phyloP scores from a whole-genome alignment of 2,113 vertebrate genomes.

The Camarhynchus parvulus region DNA sequence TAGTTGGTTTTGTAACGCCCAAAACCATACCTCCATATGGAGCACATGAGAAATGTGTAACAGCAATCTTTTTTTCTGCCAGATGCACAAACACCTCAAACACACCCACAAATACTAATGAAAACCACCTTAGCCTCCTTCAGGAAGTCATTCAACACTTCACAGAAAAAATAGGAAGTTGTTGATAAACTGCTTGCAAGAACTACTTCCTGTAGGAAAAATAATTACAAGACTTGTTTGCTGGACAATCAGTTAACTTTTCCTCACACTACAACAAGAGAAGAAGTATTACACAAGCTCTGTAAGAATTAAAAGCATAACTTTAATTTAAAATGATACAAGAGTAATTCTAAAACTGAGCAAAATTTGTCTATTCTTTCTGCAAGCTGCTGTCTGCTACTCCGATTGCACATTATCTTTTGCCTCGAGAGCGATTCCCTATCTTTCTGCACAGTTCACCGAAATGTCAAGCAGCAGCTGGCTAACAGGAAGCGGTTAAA shows the following conservation, averaged over 20 bases:
- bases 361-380: neutral
- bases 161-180: conserved; percentile 80
- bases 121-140: conserved; percentile 68
- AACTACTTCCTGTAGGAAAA: conserved; percentile 81
- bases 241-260: conserved; percentile 60
- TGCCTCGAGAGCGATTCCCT: conserved; percentile 28
- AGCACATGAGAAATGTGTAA: neutral
- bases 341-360: neutral
- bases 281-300: neutral
- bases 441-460: conserved; percentile 45
- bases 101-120: conserved; percentile 62
- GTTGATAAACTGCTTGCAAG: conserved; percentile 79
- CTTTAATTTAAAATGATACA: neutral
- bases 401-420: conserved; percentile 1
- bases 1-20: neutral
- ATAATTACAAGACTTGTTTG: conserved; percentile 71
- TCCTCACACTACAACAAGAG: conserved; percentile 1
- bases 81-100: conserved; percentile 58
- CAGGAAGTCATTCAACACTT: conserved; percentile 80
- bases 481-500: conserved; percentile 57
- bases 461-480: conserved; percentile 67
- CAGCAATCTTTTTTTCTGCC: conserved; percentile 8
- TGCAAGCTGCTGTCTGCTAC: neutral
- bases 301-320: neutral
- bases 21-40: neutral